phyloP scores from a whole-genome alignment of 2,113 vertebrate species.

The Sinocyclocheilus grahami region DNA sequence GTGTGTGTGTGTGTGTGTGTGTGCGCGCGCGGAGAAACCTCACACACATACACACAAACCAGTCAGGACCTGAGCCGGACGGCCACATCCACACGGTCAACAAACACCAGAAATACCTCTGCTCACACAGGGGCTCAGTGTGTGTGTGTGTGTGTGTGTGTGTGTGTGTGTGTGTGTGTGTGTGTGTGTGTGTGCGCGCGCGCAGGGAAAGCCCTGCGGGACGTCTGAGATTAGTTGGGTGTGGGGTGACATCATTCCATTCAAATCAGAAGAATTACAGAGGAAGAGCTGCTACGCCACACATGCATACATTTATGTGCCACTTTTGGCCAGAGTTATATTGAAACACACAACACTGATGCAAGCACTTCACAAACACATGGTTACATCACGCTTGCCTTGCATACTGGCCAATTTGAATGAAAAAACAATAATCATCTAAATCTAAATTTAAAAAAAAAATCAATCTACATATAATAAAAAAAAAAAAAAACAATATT shows the following conservation, averaged over 20 bases:
- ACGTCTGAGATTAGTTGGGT: constrained; percentile 33
- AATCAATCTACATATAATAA: no score
- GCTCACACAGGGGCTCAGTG: constrained; percentile 16
- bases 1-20: no score
- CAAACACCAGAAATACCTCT: constrained; percentile 27
- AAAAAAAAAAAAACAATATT: no score
- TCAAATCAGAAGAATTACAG: constrained; percentile 2
- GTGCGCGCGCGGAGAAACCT: no score
- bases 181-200: no score
- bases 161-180: no score
- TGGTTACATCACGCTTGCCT: neutral
- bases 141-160: constrained; percentile 3
- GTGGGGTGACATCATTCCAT: constrained; percentile 34
- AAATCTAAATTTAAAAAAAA: no score
- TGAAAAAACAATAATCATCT: neutral
- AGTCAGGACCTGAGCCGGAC: neutral
- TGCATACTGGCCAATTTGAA: neutral
- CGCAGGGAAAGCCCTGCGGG: neutral
- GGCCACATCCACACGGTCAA: constrained; percentile 24
- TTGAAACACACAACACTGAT: neutral
- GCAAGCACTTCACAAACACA: neutral
- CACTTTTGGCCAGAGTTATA: neutral
- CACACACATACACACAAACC: constrained; percentile 24
- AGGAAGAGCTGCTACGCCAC: neutral
- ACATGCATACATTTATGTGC: neutral